Percentiles rank a stretch among this genome's conserved stretches.
Evolutionary conservation across 1,140 invertebrate genomes (phyloP).

Genomic region (Littorina saxatilis): DNA sequence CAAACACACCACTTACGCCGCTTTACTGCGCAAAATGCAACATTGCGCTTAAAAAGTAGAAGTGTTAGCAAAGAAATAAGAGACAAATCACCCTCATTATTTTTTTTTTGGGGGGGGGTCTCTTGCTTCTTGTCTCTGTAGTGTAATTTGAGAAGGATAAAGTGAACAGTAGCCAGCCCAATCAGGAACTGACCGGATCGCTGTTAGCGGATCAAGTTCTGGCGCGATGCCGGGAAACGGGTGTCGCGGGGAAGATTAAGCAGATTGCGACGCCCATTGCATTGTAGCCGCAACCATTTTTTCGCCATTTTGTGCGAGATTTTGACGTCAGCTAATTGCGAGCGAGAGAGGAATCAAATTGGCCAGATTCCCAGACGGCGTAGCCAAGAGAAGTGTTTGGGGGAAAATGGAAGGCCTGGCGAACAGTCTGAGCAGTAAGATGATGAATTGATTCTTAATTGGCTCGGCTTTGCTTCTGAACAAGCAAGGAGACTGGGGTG

Average conservation of each 20-base stretch:
- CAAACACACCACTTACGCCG: no score
- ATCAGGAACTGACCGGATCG: background rate
- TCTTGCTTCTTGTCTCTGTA: no score
- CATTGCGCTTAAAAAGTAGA: no score
- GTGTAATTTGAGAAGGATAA: no score
- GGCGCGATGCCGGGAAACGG: background rate
- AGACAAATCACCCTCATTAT: no score
- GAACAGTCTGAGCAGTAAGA: background rate
- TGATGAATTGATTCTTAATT: constrained; percentile 32
- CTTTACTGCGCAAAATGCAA: no score
- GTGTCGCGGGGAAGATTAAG: background rate
- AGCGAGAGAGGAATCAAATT: background rate
- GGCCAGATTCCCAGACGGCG: constrained; percentile 5
- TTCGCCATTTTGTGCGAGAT: background rate
- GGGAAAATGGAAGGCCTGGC: background rate
- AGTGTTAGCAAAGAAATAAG: no score
- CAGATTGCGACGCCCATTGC: constrained; percentile 13
- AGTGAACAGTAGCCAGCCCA: no score
- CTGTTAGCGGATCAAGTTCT: background rate
- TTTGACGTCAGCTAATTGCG: constrained; percentile 4
- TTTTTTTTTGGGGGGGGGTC: no score
- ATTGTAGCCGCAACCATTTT: constrained; percentile 1
- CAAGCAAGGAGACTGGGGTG: background rate
- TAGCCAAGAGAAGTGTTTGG: background rate
- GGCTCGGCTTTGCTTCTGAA: constrained; percentile 11